These are phyloP conservation scores for Cremastobaeus sp. DNA, from an alignment of 2,888 invertebrate genomes.

Conservation along the genomic window DNA sequence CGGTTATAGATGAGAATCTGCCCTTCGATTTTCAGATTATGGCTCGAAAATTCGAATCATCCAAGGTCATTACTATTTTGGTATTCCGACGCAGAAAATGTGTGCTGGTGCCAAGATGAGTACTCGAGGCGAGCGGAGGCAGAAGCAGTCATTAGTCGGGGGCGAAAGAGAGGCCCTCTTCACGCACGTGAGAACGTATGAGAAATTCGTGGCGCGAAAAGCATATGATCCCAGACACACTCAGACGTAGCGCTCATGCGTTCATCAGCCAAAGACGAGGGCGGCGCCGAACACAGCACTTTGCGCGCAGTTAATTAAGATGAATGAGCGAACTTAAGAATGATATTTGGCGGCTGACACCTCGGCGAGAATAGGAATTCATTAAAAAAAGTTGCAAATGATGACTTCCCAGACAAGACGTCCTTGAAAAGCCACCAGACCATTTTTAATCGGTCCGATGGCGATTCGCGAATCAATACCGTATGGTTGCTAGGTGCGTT, in stretches of 20 bases:
- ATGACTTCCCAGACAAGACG: constrained; percentile 33
- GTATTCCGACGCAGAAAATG: constrained; percentile 34
- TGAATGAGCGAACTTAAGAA: constrained; percentile 47
- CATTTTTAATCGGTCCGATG: constrained; percentile 18
- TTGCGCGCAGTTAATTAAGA: constrained; percentile 57
- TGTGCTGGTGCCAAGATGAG: constrained; percentile 44
- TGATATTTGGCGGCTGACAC: constrained; percentile 48
- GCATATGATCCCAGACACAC: constrained; percentile 50
- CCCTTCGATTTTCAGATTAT: too few relatives aligned
- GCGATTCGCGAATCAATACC: constrained; percentile 28
- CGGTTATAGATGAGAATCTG: too few relatives aligned
- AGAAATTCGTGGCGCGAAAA: constrained; percentile 46
- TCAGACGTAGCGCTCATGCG: constrained; percentile 57
- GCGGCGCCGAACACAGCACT: constrained; percentile 42
- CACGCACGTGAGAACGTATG: constrained; percentile 52
- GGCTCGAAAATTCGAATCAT: constrained; percentile 42
- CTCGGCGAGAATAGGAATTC: constrained; percentile 43
- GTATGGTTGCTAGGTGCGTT: constrained; percentile 14
- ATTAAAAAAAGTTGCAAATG: constrained; percentile 50
- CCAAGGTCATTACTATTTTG: constrained; percentile 56
- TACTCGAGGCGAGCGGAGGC: constrained; percentile 53
- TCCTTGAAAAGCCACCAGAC: constrained; percentile 11
- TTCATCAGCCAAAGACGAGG: constrained; percentile 56
- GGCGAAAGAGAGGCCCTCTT: constrained; percentile 50
- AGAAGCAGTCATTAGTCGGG: constrained; percentile 64